Base-by-base conservation (phyloP, 2,113 vertebrate genomes). In the Anser cygnoides region DNA sequence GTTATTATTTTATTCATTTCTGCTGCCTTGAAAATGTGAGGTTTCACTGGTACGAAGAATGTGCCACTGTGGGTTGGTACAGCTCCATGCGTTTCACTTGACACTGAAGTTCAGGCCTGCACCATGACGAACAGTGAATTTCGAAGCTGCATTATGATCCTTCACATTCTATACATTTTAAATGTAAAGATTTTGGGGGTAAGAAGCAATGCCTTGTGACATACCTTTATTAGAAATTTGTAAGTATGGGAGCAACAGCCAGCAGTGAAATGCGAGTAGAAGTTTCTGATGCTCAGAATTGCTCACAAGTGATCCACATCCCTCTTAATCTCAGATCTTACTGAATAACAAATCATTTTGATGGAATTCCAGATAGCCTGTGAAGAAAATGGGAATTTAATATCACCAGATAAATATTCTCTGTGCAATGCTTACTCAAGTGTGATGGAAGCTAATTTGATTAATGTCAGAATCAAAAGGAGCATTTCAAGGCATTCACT, bases 381-480 rank as follows among this genome's bases (percentile, higher is more conserved):
- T 65, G 74, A 95, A 73, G 80, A 93, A 96, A 96, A 92, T 87
- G 77, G 37, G 58, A 58, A 65, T 90, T 93, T 92, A 89, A 89
- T 95, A 87, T 87, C n/a, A 3, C 28, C 58, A 61, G 90, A 89
- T 96, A 57, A 89, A 79, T 82, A 89, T 31, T 81, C 83, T 54
- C 70, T 79, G 54, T 76, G 57, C 86, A 23, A 65, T 61, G 93
- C 92, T 96, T 94, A 79, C 70, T 82, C 57, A 68, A 94, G 80
- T 84, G 79, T 84, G 73, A 49, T 81, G 65, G 89, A 72, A 86
- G 35, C 31, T 84, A 46, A 93, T 89, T 71, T 95, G 90, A 89
- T 95, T 92, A 67, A 65, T 68, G 44, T 94, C 70, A 73, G 84
- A 81, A 87, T 94, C 74, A 84, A 87, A 94, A 79, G 29, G 73